Evolutionary conservation across 1,140 invertebrate genomes (phyloP), one percentile per base, ranked within the genome.

Genomic region (Diuraphis noxia): DNA sequence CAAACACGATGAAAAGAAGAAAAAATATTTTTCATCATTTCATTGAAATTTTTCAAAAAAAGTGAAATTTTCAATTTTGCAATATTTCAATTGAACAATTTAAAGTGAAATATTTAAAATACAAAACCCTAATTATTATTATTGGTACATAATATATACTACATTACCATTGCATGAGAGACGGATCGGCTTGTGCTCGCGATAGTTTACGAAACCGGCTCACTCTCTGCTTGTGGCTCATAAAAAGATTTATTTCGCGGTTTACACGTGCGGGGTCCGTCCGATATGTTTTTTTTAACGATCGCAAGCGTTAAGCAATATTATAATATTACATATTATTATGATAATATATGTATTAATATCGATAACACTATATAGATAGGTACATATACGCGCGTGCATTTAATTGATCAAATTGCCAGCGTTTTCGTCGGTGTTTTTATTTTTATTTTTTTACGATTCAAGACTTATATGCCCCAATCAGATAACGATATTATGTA

Each of bases 401-500:
- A n/a, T 72, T 72, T 72, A 72, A 72, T 34, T 72, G 56, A 72
- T 72, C 30, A n/a, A 72, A 72, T 34, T 72, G 30, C 56, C 56
- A 72, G 34, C 56, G 56, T 72, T n/a, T 72, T 72, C 4, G 56
- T 6, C 13, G 56, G 52, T 10, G 25, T 72, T n/a, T 72, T n/a
- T 72, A 30, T 72, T n/a, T 63, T n/a, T 5, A n/a, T 72, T 72
- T 56, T 72, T 72, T 72, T 72, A 72, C 56, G 56, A n/a, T 72
- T 72, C 5, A 72, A 72, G 56, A 72, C 56, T n/a, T n/a, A n/a
- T n/a, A 72, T 2, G n/a, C 30, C 30, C 56, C 56, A 13, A 72
- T 72, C 56, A 72, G 56, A 72, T 72, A 72, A 72, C n/a, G n/a
- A 63, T 63, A 63, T 63, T 72, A n/a, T 72, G 30, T 72, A 72